Base-by-base conservation (phyloP, 2,797 vertebrate species). In the Typhlichthys subterraneus region DNA sequence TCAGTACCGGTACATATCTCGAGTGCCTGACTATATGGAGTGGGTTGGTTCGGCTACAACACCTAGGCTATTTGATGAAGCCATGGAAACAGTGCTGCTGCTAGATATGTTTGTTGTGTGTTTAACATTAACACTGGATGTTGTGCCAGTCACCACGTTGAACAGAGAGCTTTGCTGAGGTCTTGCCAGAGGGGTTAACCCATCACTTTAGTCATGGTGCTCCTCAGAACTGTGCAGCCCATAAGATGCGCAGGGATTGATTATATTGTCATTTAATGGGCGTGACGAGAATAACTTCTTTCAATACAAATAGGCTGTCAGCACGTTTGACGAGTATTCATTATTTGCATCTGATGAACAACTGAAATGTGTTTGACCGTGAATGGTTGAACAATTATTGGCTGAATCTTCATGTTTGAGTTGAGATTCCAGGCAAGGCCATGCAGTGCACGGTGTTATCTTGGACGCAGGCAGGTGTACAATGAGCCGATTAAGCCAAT, bases 261-360 rank as follows among this genome's bases (percentile, higher is more conserved):
- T 75, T 82, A 77, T 80, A 9, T 42, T 76, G 63, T 57, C 59
- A 64, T 78, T 70, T 77, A 72, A 83, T 80, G 84, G 84, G 80
- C 79, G 80, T 82, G 83, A 78, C 82, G 69, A 77, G 49, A 61
- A 84, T 74, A 73, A 76, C 69, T 74, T 73, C 50, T 75, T 70
- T 82, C 76, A 74, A 15, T 56, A 62, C 70, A 17, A 45, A 45
- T 66, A 46, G 8, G 8, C 8, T 42, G 8, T 42, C 38, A 42
- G 38, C 38, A 42, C 38, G 38, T 42, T 42, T 42, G 38, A 70
- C 29, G 11, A 59, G 73, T 63, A 31, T 61, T 54, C 59, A 69
- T 59, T 47, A 67, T 69, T 48, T 15, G 52, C 57, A 54, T 57
- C 47, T 0, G 52, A 19, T 12, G 56, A 57, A 61, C 23, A 29